A percentile compares a stretch with the other conserved stretches of the same genome.
phyloP scores from a whole-genome alignment of 2,888 invertebrate species.

The Lomographa bimaculata region DNA sequence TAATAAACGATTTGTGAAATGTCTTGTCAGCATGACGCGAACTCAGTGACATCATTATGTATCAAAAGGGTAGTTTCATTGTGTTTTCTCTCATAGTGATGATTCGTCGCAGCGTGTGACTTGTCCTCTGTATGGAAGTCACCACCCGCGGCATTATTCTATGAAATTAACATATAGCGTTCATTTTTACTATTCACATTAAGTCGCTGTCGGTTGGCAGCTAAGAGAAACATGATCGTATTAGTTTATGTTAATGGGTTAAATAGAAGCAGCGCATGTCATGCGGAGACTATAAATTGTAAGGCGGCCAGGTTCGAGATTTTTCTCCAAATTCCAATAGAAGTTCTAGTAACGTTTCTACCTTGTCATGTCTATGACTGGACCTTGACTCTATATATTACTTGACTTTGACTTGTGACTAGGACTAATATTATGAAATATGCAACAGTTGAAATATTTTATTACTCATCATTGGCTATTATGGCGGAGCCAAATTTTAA shows the following conservation, averaged over 20 bases:
- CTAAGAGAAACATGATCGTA: constrained; percentile 44
- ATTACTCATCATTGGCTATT: no score
- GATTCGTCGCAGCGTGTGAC: constrained; percentile 72
- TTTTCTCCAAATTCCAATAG: no score
- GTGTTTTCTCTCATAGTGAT: constrained; percentile 69
- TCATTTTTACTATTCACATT: constrained; percentile 60
- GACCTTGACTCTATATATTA: no score
- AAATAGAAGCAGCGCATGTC: constrained; percentile 48
- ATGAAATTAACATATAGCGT: constrained; percentile 60
- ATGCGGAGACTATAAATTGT: constrained; percentile 45
- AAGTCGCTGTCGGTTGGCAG: constrained; percentile 46
- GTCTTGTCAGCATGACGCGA: constrained; percentile 79
- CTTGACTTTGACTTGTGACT: no score
- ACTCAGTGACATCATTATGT: constrained; percentile 45
- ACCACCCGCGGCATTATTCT: constrained; percentile 58
- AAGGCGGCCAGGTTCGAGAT: no score
- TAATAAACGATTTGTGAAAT: constrained; percentile 77
- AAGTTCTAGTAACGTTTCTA: no score
- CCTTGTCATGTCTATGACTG: no score
- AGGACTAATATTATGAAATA: no score
- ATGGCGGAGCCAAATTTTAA: no score
- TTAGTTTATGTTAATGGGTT: constrained; percentile 54
- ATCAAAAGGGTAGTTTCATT: constrained; percentile 55
- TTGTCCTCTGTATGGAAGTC: constrained; percentile 71
- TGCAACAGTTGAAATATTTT: no score